Percentiles rank a stretch among this genome's conserved stretches.
phyloP scores from a whole-genome alignment of 2,113 vertebrate species.

The Sclerurus mexicanus region DNA sequence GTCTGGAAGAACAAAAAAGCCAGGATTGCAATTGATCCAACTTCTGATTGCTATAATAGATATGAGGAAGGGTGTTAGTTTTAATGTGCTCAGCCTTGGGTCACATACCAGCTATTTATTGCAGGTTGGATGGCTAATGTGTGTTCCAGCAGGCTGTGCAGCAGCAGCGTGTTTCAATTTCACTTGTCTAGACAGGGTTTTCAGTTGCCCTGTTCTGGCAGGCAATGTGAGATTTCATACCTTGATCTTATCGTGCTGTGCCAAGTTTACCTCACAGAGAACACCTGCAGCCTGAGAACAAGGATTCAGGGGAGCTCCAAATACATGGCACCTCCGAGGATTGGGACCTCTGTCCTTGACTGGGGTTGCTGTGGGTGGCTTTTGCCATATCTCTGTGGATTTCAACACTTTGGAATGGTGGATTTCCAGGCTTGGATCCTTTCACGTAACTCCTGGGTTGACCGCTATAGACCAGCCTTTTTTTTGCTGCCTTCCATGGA shows the following conservation, averaged over 20 bases:
- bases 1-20: neutral
- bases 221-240: slow-evolving; percentile 30
- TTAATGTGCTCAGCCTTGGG: neutral
- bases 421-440: neutral
- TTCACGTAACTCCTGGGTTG: neutral
- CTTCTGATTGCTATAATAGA: neutral
- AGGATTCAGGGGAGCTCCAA: neutral
- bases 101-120: neutral
- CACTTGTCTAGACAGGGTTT: slow-evolving; percentile 54
- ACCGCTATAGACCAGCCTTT: neutral
- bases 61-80: neutral
- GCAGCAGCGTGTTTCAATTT: slow-evolving; percentile 28
- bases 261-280: slow-evolving; percentile 9
- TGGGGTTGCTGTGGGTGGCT: neutral
- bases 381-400: neutral
- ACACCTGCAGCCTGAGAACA: neutral
- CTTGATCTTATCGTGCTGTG: slow-evolving; percentile 8
- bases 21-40: neutral
- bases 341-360: neutral
- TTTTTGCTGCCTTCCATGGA: neutral
- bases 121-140: neutral
- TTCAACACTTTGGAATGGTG: neutral
- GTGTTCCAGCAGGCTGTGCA: neutral
- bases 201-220: slow-evolving; percentile 30
- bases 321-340: neutral